Percentiles rank a stretch among this genome's conserved stretches.
Conservation (phyloP, 2,797 vertebrate species). For the Danio albolineatus region DNA sequence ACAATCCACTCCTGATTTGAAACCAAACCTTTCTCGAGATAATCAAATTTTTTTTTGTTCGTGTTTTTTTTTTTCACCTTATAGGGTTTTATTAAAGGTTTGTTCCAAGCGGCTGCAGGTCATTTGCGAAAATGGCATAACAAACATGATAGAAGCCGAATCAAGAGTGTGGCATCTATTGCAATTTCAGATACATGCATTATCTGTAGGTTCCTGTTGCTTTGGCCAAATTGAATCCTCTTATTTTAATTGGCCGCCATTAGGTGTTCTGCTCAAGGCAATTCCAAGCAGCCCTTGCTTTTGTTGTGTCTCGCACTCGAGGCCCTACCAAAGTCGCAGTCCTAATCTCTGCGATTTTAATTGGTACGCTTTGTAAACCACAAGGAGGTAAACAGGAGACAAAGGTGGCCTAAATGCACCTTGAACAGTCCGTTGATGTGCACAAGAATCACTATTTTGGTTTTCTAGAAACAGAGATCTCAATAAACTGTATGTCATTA, state of each 20-base stretch:
- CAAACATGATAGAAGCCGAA: conserved; percentile 73
- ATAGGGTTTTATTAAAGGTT: not conserved
- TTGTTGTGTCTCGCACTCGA: conserved; percentile 72
- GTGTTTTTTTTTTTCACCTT: not conserved
- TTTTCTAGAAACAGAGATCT: conserved; percentile 58
- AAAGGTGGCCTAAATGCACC: conserved; percentile 66
- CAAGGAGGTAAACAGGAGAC: conserved; percentile 74
- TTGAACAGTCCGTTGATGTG: conserved; percentile 62
- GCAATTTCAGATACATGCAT: conserved; percentile 81
- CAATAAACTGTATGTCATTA: conserved; percentile 38
- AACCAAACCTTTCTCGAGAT: not conserved
- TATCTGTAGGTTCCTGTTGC: conserved; percentile 82
- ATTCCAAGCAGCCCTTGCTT: conserved; percentile 68
- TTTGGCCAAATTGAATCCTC: conserved; percentile 85
- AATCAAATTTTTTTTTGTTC: not conserved
- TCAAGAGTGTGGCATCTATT: conserved; percentile 73
- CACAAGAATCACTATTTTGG: conserved; percentile 54
- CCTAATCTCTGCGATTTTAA: conserved; percentile 78
- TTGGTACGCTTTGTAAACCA: conserved; percentile 76
- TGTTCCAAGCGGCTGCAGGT: conserved; percentile 68
- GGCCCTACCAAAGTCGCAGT: conserved; percentile 78
- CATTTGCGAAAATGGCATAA: conserved; percentile 76
- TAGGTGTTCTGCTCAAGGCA: conserved; percentile 79
- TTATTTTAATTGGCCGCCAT: conserved; percentile 84
- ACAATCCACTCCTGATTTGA: not conserved